These are phyloP conservation scores for Anaspis maculata DNA, from an alignment of 2,888 invertebrate genomes.

Conservation along the genomic window DNA sequence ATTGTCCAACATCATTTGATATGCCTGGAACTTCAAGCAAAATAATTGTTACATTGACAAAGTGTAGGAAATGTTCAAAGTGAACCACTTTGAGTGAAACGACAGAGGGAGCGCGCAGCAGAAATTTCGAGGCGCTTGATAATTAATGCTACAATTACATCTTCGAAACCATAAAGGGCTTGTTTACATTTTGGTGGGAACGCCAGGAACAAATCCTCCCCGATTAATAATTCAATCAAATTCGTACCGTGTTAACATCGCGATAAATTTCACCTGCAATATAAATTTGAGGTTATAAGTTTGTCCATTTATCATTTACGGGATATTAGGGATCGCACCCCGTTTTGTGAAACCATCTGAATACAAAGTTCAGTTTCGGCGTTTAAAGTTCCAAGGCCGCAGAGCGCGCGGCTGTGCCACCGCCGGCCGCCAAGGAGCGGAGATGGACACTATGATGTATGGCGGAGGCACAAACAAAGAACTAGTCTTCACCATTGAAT, in stretches of 20 bases:
- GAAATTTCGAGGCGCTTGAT: too few species aligned
- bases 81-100: too few species aligned
- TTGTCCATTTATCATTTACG: conserved; percentile 20
- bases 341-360: conserved; percentile 15
- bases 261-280: conserved; percentile 18
- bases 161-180: too few species aligned
- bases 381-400: not conserved
- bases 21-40: too few species aligned
- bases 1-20: too few species aligned
- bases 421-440: not conserved
- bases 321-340: conserved; percentile 11
- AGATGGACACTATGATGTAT: conserved; percentile 32
- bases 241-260: conserved; percentile 7
- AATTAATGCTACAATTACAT: too few species aligned
- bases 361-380: conserved; percentile 15
- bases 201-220: conserved; percentile 6
- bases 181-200: too few species aligned
- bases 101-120: too few species aligned
- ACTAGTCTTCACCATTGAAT: conserved; percentile 30
- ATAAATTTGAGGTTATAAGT: conserved; percentile 20
- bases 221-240: conserved; percentile 15
- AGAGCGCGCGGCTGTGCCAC: too few species aligned
- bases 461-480: conserved; percentile 27
- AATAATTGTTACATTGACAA: too few species aligned
- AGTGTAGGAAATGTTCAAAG: too few species aligned